Conservation (phyloP, 2,797 vertebrate genomes). For the Danio jaintianensis region DNA sequence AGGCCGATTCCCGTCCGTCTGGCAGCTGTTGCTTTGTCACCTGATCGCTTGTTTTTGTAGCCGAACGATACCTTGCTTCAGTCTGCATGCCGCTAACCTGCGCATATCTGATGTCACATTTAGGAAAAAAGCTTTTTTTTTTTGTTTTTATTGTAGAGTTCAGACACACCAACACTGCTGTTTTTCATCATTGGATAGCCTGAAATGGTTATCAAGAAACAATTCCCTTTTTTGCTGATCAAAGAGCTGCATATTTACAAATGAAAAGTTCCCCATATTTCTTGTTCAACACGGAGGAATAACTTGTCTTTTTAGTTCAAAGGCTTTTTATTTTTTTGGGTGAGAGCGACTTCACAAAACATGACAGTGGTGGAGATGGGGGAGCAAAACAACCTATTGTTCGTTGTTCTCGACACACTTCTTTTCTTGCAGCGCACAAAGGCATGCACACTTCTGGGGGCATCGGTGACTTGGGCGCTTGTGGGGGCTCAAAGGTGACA, state of each 20-base stretch:
- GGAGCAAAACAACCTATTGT: conserved; percentile 33
- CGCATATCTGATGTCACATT: conserved; percentile 59
- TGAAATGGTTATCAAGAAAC: conserved; percentile 13
- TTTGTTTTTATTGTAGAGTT: conserved; percentile 29
- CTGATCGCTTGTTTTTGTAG: conserved; percentile 77
- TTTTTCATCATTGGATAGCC: conserved; percentile 22
- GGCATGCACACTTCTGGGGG: conserved; percentile 61
- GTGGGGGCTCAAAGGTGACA: conserved; percentile 76
- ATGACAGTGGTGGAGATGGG: conserved; percentile 27
- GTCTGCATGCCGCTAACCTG: conserved; percentile 34
- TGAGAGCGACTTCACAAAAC: conserved; percentile 29
- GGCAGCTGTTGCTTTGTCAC: conserved; percentile 79
- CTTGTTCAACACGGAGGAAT: conserved; percentile 21
- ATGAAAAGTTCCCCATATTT: conserved; percentile 2
- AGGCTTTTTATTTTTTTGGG: not conserved
- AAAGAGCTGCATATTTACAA: conserved; percentile 28
- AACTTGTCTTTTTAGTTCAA: conserved; percentile 27
- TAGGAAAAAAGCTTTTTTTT: conserved; percentile 16
- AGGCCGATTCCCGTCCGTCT: conserved; percentile 64
- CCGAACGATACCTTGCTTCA: conserved; percentile 65
- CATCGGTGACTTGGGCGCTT: conserved; percentile 69
- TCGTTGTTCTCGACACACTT: conserved; percentile 53
- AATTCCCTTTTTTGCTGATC: not conserved
- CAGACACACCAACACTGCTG: not conserved
- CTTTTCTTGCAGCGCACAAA: conserved; percentile 59